A percentile compares a stretch with the other conserved stretches of the same genome.
These are phyloP conservation scores for Urocynchramus pylzowi DNA, from an alignment of 2,113 vertebrate genomes.

Conservation along the genomic window DNA sequence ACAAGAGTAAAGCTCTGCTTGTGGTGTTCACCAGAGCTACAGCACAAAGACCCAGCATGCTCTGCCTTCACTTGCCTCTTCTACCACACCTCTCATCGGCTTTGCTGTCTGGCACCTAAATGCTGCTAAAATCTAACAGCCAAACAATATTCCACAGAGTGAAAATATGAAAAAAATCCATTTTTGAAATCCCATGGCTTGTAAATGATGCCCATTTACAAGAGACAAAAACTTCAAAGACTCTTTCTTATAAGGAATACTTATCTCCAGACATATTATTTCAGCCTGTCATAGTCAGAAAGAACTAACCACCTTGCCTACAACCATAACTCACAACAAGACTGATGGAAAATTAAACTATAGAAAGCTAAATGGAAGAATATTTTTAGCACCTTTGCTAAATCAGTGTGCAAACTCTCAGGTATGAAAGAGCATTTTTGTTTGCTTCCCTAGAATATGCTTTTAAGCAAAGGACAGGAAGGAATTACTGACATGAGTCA, in stretches of 20 bases:
- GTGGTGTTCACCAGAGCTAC: background rate
- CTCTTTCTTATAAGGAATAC: background rate
- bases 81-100: background rate
- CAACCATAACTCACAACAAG: background rate
- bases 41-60: background rate
- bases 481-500: background rate
- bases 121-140: background rate
- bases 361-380: background rate
- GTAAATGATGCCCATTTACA: background rate
- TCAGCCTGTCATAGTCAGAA: background rate
- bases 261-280: background rate
- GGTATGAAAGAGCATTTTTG: background rate
- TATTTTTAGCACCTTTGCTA: background rate
- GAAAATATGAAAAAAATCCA: background rate
- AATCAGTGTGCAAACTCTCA: background rate
- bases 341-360: background rate
- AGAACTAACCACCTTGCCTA: background rate
- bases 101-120: background rate
- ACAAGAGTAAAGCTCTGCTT: background rate
- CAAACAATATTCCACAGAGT: background rate
- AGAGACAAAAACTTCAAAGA: background rate
- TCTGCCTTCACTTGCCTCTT: background rate
- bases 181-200: background rate
- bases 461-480: background rate
- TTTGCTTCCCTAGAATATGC: background rate